Evolutionary conservation across 2,888 invertebrate species (phyloP).

Genomic region (Mesorhabditis belari): DNA sequence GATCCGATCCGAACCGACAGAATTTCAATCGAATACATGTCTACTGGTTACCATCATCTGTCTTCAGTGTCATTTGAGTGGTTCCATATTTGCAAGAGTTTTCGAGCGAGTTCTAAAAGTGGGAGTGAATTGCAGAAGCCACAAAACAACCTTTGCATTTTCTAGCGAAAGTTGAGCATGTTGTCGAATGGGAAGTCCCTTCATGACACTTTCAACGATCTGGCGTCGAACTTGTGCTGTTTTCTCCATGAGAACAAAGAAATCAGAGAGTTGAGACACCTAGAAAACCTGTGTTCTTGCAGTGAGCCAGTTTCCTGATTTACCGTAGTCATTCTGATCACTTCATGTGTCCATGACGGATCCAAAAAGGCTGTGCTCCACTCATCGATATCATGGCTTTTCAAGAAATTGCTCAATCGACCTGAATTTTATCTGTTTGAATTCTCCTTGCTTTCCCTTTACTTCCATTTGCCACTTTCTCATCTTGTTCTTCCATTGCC

Average conservation of each 20-base stretch:
- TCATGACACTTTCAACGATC: conserved; percentile 40
- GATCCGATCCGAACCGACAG: no score
- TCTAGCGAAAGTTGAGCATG: conserved; percentile 35
- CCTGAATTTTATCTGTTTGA: no score
- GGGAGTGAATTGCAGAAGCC: background rate
- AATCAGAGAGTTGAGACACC: conserved; percentile 34
- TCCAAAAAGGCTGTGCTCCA: conserved; percentile 47
- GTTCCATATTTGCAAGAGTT: conserved; percentile 22
- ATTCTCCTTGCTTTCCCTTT: no score
- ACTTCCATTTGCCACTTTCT: conserved; percentile 11
- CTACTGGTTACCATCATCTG: no score
- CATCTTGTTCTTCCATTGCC: conserved; percentile 23
- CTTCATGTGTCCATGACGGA: conserved; percentile 47
- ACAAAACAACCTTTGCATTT: conserved; percentile 35
- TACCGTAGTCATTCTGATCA: conserved; percentile 33
- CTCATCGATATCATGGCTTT: conserved; percentile 44
- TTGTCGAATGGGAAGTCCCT: conserved; percentile 38
- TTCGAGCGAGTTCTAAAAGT: conserved; percentile 31
- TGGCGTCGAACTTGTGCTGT: conserved; percentile 41
- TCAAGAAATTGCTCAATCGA: conserved; percentile 34
- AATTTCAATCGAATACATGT: no score
- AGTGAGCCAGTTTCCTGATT: background rate
- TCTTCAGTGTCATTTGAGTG: conserved; percentile 20
- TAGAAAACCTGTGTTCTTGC: background rate
- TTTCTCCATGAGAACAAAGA: conserved; percentile 39